These are phyloP conservation scores for Oxyruncus cristatus DNA, from an alignment of 2,113 vertebrate species.

Conservation along the genomic window DNA sequence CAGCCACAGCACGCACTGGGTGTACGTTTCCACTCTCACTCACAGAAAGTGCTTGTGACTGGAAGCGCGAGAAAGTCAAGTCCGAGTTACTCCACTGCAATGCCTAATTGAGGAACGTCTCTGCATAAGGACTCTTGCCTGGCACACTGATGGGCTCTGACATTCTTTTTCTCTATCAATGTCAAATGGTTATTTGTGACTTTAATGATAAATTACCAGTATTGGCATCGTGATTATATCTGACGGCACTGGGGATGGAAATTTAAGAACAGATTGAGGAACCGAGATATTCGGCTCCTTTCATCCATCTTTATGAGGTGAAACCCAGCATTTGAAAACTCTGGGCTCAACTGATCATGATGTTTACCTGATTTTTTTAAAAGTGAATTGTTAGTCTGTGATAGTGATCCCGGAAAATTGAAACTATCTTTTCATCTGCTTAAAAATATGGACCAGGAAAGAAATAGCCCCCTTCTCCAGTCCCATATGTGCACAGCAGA, in stretches of 20 bases:
- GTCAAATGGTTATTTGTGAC: conserved; percentile 20
- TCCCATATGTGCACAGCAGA: neutral
- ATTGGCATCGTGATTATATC: conserved; percentile 3
- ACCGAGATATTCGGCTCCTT: neutral
- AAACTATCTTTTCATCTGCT: neutral
- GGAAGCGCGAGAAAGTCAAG: neutral
- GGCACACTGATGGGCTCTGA: neutral
- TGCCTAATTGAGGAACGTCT: neutral
- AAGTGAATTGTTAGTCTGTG: neutral
- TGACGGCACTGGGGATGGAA: conserved; percentile 9
- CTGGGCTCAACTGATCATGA: neutral
- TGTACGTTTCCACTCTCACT: neutral
- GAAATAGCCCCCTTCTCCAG: neutral
- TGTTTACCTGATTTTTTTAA: neutral
- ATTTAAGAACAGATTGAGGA: neutral
- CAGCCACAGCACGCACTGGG: rapidly evolving
- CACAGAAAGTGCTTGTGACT: neutral
- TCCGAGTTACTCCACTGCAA: neutral
- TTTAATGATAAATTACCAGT: conserved; percentile 41
- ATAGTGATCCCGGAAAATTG: neutral
- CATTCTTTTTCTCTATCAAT: conserved; percentile 11
- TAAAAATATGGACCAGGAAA: neutral
- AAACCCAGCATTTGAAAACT: neutral
- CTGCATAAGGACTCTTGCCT: neutral
- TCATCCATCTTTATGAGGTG: neutral